Conservation (phyloP, 2,888 invertebrate genomes). For the Neria commutata region DNA sequence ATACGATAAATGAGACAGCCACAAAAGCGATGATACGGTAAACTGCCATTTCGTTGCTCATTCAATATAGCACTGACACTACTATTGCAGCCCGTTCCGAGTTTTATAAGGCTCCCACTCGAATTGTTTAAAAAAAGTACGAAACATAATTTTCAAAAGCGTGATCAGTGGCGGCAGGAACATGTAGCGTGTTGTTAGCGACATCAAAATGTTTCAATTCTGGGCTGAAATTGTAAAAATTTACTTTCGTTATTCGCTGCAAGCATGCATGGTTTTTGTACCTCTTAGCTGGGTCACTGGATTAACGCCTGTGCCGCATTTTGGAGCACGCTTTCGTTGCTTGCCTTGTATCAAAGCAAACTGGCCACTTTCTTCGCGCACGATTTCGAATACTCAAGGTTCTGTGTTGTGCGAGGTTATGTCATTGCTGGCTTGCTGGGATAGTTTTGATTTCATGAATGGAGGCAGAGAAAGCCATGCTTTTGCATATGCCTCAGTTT, state of each 20-base stretch:
- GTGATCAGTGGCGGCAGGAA: conserved; percentile 12
- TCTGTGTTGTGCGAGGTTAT: conserved; percentile 40
- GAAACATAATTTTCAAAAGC: not conserved
- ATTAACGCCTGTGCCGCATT: not conserved
- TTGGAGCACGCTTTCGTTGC: conserved; percentile 32
- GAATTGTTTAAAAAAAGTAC: not conserved
- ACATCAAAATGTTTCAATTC: not conserved
- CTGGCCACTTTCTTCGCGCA: conserved; percentile 48
- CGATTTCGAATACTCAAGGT: conserved; percentile 31
- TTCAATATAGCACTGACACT: conserved; percentile 21
- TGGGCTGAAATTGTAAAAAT: conserved; percentile 3
- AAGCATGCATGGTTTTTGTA: no score
- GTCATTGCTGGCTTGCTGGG: conserved; percentile 6
- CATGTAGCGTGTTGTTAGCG: no score
- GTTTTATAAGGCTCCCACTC: conserved; percentile 25
- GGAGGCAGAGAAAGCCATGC: not conserved
- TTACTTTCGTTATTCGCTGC: conserved; percentile 24
- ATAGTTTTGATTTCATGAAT: not conserved
- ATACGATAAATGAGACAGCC: not conserved
- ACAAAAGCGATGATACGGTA: not conserved
- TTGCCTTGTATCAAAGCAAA: not conserved
- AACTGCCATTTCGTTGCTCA: conserved; percentile 26
- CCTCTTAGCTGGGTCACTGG: conserved; percentile 15
- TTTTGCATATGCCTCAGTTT: not conserved
- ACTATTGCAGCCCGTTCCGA: not conserved